A percentile compares a stretch with the other conserved stretches of the same genome.
Conservation (phyloP, 2,797 vertebrate genomes). For the Enteromius mattozi region DNA sequence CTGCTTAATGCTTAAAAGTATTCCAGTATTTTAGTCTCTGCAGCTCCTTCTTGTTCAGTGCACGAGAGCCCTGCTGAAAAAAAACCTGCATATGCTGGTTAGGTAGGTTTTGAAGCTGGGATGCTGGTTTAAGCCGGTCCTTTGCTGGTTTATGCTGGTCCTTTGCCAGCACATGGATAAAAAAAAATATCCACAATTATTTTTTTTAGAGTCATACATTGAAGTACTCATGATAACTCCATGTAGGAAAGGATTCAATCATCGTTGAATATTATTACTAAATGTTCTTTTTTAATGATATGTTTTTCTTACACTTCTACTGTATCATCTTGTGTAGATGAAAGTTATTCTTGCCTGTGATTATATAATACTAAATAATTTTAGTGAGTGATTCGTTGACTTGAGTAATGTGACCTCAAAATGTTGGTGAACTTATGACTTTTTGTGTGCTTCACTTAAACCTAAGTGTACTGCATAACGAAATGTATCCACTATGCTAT, state of each 20-base stretch:
- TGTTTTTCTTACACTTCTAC: not conserved
- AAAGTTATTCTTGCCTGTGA: too few relatives aligned
- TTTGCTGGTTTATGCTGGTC: too few relatives aligned
- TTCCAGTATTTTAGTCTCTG: slow-evolving; percentile 9
- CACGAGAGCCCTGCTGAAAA: not conserved
- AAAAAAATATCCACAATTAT: too few relatives aligned
- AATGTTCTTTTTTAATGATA: not conserved
- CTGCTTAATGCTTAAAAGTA: not conserved
- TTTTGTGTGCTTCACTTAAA: not conserved
- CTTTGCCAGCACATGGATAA: too few relatives aligned
- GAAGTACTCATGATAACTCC: not conserved
- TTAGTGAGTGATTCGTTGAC: not conserved
- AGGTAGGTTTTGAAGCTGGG: too few relatives aligned
- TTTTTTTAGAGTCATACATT: not conserved
- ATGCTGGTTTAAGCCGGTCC: too few relatives aligned
- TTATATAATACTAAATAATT: not conserved
- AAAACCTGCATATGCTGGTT: not conserved
- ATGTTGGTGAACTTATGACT: not conserved
- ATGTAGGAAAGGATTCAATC: not conserved
- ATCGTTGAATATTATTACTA: not conserved
- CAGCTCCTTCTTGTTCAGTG: not conserved
- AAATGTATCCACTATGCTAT: not conserved
- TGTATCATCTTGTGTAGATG: not conserved
- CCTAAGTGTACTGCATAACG: not conserved
- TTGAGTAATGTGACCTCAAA: not conserved